Evolutionary conservation across 2,113 vertebrate genomes (phyloP), one percentile per base, ranked within the genome.

Genomic region (Embiotoca jacksoni): DNA sequence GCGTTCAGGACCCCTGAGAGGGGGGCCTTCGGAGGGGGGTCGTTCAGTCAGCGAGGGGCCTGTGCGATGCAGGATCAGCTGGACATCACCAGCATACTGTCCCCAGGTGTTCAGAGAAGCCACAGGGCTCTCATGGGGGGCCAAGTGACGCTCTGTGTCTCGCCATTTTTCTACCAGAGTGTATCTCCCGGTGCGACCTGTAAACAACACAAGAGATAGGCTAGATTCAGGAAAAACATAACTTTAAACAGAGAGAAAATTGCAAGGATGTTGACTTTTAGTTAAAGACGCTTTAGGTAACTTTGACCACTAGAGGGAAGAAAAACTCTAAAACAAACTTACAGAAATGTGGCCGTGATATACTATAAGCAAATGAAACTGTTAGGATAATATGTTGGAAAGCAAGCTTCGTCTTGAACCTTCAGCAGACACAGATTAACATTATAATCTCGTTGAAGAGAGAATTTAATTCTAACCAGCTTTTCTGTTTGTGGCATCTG

Each of bases 61-160:
- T 0, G 98, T 99, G 32, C 97, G 96, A 2, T 96, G 95, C 63
- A 99, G 94, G 75, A 99, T 97, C 0, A 99, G 94, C 93, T 99
- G 98, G 5, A 99, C 98, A 1, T 99, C 98, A 10, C 97, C 97
- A 0, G 98, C 98, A 44, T 99, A 99, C 85, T 99, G 98, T 0
- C 98, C 98, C 98, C 98, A 99, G 66, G 98, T 99, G 92, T 98
- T 99, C 47, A 99, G 91, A 23, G 98, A 99, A 39, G 96, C 96
- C 57, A 99, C 95, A 1, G 97, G 98, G 69, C 97, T 99, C 73
- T 99, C 97, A 1, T 98, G 96, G 5, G 98, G 98, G 3, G 96
- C 96, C 11, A 99, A 84, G 81, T 98, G 97, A 57, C 97, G 93
- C 89, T 99, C 97, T 0, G 96, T 96, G 79, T 99, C 97, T 65